These are phyloP conservation scores for Latheticus oryzae DNA, from an alignment of 2,888 invertebrate species.

Conservation along the genomic window DNA sequence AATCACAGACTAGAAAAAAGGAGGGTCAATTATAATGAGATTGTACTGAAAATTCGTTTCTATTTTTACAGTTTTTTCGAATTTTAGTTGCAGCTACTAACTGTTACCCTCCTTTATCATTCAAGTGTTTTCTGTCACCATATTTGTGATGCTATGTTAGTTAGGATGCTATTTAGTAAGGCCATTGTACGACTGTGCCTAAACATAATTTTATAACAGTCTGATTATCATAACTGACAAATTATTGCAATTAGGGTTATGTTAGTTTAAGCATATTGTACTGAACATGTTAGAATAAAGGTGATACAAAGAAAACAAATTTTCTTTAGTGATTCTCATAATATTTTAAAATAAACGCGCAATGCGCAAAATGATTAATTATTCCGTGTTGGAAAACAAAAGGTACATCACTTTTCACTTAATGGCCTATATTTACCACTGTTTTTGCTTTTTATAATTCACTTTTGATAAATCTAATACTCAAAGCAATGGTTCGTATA, in stretches of 20 bases:
- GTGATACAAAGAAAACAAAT: conserved; percentile 1
- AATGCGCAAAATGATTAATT: neutral
- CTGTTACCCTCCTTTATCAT: conserved; percentile 32
- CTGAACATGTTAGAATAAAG: conserved; percentile 47
- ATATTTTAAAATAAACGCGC: neutral
- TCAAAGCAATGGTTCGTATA: too few relatives aligned
- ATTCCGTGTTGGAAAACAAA: too few relatives aligned
- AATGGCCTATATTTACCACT: too few relatives aligned
- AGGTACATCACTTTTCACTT: too few relatives aligned
- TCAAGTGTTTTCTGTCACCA: conserved; percentile 32
- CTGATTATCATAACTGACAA: conserved; percentile 46
- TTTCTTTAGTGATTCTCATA: neutral
- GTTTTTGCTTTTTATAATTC: too few relatives aligned
- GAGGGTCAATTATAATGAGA: conserved; percentile 23
- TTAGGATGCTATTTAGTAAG: conserved; percentile 47
- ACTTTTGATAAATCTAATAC: too few relatives aligned
- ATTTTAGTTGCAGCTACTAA: too few relatives aligned
- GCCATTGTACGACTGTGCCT: conserved; percentile 55
- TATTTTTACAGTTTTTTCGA: too few relatives aligned
- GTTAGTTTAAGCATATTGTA: conserved; percentile 44
- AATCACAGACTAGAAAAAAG: conserved; percentile 23
- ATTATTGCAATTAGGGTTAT: conserved; percentile 35
- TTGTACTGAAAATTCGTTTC: too few relatives aligned
- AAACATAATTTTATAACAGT: conserved; percentile 52
- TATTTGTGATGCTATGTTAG: conserved; percentile 42